Percentiles rank a stretch among this genome's conserved stretches.
Conservation (phyloP, 1,140 invertebrate genomes). For the Ylistrum balloti region DNA sequence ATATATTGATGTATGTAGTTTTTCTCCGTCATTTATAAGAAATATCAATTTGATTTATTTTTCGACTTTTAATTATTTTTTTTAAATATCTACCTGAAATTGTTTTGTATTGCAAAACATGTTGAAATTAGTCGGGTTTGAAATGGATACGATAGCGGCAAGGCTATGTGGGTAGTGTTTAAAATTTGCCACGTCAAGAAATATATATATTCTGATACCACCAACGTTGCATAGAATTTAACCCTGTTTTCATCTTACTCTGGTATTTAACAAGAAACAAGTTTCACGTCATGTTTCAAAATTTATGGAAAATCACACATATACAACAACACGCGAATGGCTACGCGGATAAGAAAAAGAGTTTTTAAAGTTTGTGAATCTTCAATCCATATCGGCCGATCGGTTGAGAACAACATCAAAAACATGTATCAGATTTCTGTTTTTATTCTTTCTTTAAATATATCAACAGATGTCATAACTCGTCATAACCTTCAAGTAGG, state of each 20-base stretch:
- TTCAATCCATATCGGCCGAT: neutral
- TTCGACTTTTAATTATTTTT: no score
- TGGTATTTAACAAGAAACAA: conserved; percentile 34
- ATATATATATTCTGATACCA: no score
- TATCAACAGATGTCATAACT: conserved; percentile 27
- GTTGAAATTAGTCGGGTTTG: neutral
- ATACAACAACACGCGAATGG: neutral
- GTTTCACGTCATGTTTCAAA: conserved; percentile 22
- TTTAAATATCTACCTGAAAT: no score
- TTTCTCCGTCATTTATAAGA: no score
- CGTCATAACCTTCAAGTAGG: neutral
- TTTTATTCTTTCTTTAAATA: neutral
- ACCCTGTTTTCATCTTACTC: neutral
- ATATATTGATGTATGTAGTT: no score
- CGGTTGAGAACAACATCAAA: neutral
- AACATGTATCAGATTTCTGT: neutral
- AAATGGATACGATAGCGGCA: neutral
- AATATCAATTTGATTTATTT: no score
- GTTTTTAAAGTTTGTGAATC: neutral
- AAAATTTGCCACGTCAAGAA: neutral
- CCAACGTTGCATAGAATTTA: neutral
- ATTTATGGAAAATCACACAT: neutral
- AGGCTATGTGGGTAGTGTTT: neutral
- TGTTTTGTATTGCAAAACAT: no score
- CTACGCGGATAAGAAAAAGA: neutral